phyloP scores from a whole-genome alignment of 2,888 invertebrate species.

The Acleris literana region DNA sequence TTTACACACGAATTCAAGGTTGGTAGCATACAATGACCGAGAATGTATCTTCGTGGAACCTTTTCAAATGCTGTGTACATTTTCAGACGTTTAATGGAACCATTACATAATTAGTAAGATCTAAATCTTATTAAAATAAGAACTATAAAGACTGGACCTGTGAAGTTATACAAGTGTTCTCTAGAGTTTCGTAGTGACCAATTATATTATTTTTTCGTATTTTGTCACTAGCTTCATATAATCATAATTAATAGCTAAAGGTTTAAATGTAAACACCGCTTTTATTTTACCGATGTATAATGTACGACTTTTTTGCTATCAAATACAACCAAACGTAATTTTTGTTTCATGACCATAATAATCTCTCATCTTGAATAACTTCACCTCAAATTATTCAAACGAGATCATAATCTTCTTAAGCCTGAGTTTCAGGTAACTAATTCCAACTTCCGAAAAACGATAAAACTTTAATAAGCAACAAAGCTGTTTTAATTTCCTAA shows the following conservation, averaged over 20 bases:
- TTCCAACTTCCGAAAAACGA: slow-evolving; percentile 30
- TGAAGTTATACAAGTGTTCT: no score
- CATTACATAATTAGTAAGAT: no score
- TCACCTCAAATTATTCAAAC: slow-evolving; percentile 7
- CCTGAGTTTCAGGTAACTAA: slow-evolving; percentile 26
- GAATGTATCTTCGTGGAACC: neutral
- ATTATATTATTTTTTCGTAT: no score
- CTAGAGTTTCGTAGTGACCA: no score
- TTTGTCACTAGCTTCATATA: no score
- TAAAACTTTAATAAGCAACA: slow-evolving; percentile 35
- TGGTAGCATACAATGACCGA: neutral
- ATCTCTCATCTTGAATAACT: neutral
- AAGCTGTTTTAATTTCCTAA: slow-evolving; percentile 44
- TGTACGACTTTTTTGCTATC: neutral
- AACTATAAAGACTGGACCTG: no score
- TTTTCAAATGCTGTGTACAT: no score
- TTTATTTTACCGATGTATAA: neutral
- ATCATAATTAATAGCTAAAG: neutral
- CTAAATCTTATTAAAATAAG: no score
- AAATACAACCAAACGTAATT: neutral
- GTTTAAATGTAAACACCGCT: neutral
- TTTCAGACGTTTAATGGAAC: no score
- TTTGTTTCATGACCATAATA: neutral
- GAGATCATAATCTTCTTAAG: slow-evolving; percentile 1
- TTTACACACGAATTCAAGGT: neutral